Base-by-base conservation (phyloP, 2,797 vertebrate genomes). In the Pseudomugil gertrudae region DNA sequence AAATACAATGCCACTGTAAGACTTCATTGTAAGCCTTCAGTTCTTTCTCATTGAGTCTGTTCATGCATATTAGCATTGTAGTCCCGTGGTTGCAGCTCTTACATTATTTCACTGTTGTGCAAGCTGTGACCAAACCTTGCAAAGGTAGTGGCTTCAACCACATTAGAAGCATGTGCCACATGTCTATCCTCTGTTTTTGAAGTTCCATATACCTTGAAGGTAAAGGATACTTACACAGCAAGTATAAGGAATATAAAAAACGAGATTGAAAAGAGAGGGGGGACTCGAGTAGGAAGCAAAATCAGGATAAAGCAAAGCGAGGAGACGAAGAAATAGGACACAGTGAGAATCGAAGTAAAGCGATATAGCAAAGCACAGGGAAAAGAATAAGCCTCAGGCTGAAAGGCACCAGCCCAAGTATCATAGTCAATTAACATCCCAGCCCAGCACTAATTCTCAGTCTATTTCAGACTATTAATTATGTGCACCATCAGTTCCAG, bases 391-490 rank as follows among this genome's bases (percentile, higher is more conserved):
- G 88, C 92, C 92, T 76, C 54, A 52, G 92, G 92, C 89, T 78
- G 80, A 67, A 84, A 84, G 84, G 84, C 89, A 93, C 92, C 91
- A 89, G 88, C 83, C 83, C 77, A 92, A 92, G 89, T 90, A 93
- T 94, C 90, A 85, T 88, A 88, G 90, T 92, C 92, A 92, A 93
- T 95, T 93, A 94, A 90, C 90, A 88, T 92, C 87, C 83, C 73
- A 85, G 87, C 88, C 84, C 83, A 86, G 84, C 84, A 85, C 91
- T 92, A 92, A 92, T 92, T 89, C 89, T 84, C 84, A 90, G 89
- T 93, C 90, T 92, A 92, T 92, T 92, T 92, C 84, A 84, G 87
- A 92, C 83, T 89, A 90, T 92, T 94, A 93, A 94, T 94, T 92
- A 94, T 91, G 85, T 82, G 83, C 88, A 86, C 81, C 92, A 89